Percentiles rank a stretch among this genome's conserved stretches.
Evolutionary conservation across 2,797 vertebrate species (phyloP).

Genomic region (Hipposideros larvatus): DNA sequence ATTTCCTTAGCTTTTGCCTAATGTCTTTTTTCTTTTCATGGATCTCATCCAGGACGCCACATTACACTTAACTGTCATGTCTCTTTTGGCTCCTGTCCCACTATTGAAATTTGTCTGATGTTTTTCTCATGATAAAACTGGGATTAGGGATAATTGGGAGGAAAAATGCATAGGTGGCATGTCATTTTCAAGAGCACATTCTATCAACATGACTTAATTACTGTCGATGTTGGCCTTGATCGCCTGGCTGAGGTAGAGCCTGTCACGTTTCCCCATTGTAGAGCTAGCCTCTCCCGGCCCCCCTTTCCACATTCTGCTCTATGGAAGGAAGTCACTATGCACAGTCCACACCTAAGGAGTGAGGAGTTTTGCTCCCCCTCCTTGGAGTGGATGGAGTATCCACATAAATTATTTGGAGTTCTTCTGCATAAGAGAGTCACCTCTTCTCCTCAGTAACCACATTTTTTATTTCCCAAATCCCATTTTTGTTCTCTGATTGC

Average conservation of each 20-base stretch:
- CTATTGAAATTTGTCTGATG: background rate
- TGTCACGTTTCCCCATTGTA: too few relatives aligned
- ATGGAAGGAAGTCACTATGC: background rate
- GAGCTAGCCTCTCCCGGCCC: too few relatives aligned
- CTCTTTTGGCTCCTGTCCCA: background rate
- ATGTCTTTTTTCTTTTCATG: background rate
- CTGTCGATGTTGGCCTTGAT: background rate
- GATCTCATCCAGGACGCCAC: background rate
- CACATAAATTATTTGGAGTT: background rate
- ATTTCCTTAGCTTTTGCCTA: background rate
- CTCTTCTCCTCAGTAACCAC: background rate
- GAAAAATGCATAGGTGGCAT: background rate
- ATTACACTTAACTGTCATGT: background rate
- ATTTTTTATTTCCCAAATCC: background rate
- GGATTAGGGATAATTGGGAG: background rate
- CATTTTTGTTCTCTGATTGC: background rate
- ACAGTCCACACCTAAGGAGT: too few relatives aligned
- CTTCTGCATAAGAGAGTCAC: background rate
- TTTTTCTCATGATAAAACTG: background rate
- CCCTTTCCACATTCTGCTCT: background rate
- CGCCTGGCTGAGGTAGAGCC: background rate
- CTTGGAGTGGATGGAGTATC: background rate
- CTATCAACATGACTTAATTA: background rate
- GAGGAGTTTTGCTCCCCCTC: background rate
- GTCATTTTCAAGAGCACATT: background rate